Evolutionary conservation across 1,140 invertebrate genomes (phyloP).

Genomic region (Brachionus rubens): DNA sequence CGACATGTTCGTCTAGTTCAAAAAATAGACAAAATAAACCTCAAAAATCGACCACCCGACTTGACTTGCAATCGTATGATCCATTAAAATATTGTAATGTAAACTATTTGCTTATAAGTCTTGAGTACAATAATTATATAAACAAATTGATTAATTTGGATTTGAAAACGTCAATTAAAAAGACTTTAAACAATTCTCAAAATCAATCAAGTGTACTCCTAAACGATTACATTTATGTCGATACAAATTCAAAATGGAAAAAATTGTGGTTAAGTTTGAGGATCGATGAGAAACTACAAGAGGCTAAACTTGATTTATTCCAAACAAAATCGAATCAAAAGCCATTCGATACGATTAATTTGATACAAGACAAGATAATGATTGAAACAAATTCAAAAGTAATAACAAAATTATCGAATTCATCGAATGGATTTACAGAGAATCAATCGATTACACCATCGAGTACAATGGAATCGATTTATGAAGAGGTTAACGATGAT

Average conservation of each 20-base stretch:
- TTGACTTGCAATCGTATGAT: neutral
- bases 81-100: slow-evolving; percentile 36
- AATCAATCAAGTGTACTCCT: neutral
- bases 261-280: slow-evolving; percentile 31
- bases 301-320: slow-evolving; percentile 25
- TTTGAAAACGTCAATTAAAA: neutral
- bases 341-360: slow-evolving; percentile 39
- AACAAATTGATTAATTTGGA: slow-evolving; percentile 41
- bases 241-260: slow-evolving; percentile 39
- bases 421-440: neutral
- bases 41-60: neutral
- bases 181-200: neutral
- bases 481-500: slow-evolving; percentile 44
- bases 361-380: slow-evolving; percentile 28
- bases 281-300: slow-evolving; percentile 20
- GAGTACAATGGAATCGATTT: slow-evolving; percentile 14
- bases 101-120: slow-evolving; percentile 24
- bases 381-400: slow-evolving; percentile 35
- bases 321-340: slow-evolving; percentile 40
- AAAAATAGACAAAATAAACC: slow-evolving; percentile 32
- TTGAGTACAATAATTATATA: slow-evolving; percentile 42
- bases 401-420: neutral
- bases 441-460: neutral
- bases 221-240: slow-evolving; percentile 21
- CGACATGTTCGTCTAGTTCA: slow-evolving; percentile 29